Base-by-base conservation (phyloP, 2,888 invertebrate genomes). In the Nomada ferruginata region DNA sequence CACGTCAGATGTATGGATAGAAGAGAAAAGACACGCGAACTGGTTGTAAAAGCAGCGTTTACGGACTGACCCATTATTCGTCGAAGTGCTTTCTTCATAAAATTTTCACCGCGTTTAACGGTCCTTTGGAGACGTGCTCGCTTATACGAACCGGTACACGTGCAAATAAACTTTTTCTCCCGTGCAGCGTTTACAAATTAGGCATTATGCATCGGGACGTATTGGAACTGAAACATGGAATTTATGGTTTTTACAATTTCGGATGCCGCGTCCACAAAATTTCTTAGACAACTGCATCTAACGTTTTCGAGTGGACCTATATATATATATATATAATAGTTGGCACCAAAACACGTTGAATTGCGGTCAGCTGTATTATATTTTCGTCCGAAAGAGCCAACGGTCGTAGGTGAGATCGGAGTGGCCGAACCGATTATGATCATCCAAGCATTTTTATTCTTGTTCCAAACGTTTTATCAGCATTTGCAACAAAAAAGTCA, bases 61-160 rank as follows among this genome's bases (percentile, higher is more conserved):
- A 26, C 73, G 52, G 82, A 20, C 66, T 77, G 84, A 84, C 80
- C 84, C 74, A 84, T 80, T 83, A 65, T 80, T 55, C 76, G 57
- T 11, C 57, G 70, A 71, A 61, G 70, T 79, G 76, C 61, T 80
- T 76, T 74, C 80, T 55, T 76, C 71, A 57, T 76, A 63, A 84
- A 84, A 83, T 83, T 84, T 79, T 84, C 80, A 84, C 64, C 84
- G 76, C 61, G 74, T 66, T 84, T 84, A 83, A 83, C 83, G 83
- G 83, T 83, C 73, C 83, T 72, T 44, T 26, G 79, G 60, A 76
- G 82, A 76, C 82, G 82, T 83, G 82, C 82, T 55, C 68, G 82
- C 64, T 65, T 44, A 64, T 65, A 63, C 77, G 57, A 83, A 76
- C 63, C 83, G 69, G 66, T 66, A 60, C 76, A 72, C 42, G 71